phyloP scores from a whole-genome alignment of 2,888 invertebrate species.

The Slavum lentiscoides region DNA sequence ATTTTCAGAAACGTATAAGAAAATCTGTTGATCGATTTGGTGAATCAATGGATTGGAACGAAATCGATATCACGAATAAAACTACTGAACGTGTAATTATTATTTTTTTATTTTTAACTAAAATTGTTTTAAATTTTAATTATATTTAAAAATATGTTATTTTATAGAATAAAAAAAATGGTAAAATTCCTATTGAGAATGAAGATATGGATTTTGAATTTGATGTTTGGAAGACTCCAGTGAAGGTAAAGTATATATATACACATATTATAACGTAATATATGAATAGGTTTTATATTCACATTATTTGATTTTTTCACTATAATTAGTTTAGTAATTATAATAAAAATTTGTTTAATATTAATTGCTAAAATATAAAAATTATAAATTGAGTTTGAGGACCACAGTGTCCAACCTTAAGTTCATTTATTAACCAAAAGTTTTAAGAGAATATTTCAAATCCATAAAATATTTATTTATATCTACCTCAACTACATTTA shows the following conservation, averaged over 20 bases:
- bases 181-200: slow-evolving; percentile 6
- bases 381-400: no score
- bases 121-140: background rate
- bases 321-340: background rate
- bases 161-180: slow-evolving; percentile 19
- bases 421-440: no score
- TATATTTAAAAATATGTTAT: background rate
- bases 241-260: background rate
- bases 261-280: background rate
- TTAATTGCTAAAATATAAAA: no score
- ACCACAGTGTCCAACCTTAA: background rate
- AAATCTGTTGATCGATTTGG: slow-evolving; percentile 16
- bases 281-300: background rate
- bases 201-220: slow-evolving; percentile 6
- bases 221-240: slow-evolving; percentile 24
- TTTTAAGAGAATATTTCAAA: no score
- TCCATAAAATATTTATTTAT: no score
- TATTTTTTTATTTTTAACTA: background rate
- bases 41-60: background rate
- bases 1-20: slow-evolving; percentile 9
- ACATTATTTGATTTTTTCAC: background rate
- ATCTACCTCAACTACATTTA: background rate
- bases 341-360: background rate
- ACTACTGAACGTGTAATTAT: background rate
- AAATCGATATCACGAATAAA: background rate